Evolutionary conservation across 2,797 vertebrate genomes (phyloP).

Genomic region (Notamacropus eugenii): DNA sequence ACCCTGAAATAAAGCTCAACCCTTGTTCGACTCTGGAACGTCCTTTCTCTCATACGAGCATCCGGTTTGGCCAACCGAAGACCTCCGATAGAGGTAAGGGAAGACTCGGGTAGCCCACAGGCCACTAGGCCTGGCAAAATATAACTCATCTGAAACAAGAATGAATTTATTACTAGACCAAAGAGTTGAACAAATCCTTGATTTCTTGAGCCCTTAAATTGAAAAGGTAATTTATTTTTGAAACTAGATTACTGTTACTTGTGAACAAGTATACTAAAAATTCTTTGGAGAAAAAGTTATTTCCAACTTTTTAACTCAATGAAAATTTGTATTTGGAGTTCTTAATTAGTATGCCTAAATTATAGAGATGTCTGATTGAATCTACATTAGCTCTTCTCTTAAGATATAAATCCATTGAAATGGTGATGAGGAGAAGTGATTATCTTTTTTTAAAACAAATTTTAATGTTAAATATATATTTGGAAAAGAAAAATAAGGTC

Average conservation of each 20-base stretch:
- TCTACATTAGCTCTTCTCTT: background rate
- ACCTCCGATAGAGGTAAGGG: no score
- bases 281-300: background rate
- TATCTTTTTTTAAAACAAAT: background rate
- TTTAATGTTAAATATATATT: background rate
- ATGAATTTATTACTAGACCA: background rate
- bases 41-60: no score
- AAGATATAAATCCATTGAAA: slow-evolving; percentile 4
- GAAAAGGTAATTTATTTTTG: background rate
- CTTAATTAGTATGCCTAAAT: background rate
- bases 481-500: background rate
- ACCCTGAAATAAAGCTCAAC: no score
- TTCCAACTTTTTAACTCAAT: background rate
- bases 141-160: background rate
- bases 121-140: no score
- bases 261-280: background rate
- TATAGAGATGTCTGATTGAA: background rate
- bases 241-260: background rate
- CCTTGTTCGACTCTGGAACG: no score
- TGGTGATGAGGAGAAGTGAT: background rate
- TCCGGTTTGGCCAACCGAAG: no score
- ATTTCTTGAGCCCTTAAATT: background rate
- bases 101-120: no score
- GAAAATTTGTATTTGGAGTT: background rate
- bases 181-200: background rate